Conservation (phyloP, 2,797 vertebrate genomes). For the Lepidocolaptes lacrymiger region DNA sequence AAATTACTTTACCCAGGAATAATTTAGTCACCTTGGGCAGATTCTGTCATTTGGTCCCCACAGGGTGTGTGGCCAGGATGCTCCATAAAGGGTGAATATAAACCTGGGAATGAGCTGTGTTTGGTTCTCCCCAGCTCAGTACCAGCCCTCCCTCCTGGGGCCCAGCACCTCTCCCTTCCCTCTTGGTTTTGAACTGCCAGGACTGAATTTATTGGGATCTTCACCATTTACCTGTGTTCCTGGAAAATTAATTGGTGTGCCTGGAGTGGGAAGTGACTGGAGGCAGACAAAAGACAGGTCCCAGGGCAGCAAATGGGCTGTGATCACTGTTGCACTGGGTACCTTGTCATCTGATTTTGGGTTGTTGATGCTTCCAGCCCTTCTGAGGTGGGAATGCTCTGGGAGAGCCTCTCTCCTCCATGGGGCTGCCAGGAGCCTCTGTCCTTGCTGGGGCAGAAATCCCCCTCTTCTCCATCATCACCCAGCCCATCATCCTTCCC, state of each 20-base stretch:
- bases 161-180: background rate
- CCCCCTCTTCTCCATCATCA: background rate
- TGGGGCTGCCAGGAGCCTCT: background rate
- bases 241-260: background rate
- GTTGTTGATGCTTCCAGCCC: background rate
- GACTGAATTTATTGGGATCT: background rate
- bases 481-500: background rate
- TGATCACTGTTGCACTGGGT: accelerated
- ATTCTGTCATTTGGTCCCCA: background rate
- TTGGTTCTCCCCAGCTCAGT: accelerated
- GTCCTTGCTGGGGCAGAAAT: background rate
- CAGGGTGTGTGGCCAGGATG: accelerated
- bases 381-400: accelerated
- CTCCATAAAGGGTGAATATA: accelerated
- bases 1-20: background rate
- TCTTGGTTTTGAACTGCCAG: accelerated
- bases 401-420: accelerated
- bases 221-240: background rate
- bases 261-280: background rate
- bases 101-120: too few species aligned
- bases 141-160: background rate
- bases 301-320: accelerated
- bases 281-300: background rate
- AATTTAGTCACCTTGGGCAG: accelerated
- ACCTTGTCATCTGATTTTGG: accelerated